Percentiles rank a stretch among this genome's conserved stretches.
Evolutionary conservation across 2,797 vertebrate genomes (phyloP).

Genomic region (Corythornis leucogaster): DNA sequence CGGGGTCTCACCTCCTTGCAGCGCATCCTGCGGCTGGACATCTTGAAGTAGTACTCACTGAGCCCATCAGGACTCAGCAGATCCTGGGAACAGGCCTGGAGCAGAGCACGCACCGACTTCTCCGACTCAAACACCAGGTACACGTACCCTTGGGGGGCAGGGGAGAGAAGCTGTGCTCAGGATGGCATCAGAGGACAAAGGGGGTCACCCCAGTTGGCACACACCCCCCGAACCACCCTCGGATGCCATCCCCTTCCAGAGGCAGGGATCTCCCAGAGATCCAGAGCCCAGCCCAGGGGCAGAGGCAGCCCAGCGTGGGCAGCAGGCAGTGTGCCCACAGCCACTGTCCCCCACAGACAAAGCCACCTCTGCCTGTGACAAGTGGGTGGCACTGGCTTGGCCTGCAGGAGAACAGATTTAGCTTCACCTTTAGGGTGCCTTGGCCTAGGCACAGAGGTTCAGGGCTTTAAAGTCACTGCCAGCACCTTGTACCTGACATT

Average conservation of each 20-base stretch:
- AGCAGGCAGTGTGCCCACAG: fast-evolving
- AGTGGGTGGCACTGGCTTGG: fast-evolving
- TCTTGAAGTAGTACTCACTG: slow-evolving; percentile 97
- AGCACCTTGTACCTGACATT: fast-evolving
- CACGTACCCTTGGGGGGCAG: slow-evolving; percentile 86
- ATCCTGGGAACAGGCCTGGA: slow-evolving; percentile 95
- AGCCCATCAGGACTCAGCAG: slow-evolving; percentile 92
- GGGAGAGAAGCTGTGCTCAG: neutral
- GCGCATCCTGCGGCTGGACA: slow-evolving; percentile 98
- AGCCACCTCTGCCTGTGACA: neutral
- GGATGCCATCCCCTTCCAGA: neutral
- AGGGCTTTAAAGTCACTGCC: neutral
- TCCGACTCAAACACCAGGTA: slow-evolving; percentile 98
- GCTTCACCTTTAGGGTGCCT: neutral
- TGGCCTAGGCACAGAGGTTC: neutral
- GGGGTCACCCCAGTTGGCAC: neutral
- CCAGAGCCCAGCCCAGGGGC: neutral
- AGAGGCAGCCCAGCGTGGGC: fast-evolving
- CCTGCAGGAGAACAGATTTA: neutral
- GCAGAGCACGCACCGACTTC: slow-evolving; percentile 93
- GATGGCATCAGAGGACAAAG: neutral
- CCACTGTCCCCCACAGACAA: fast-evolving
- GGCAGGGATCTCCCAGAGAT: neutral
- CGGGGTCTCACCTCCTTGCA: slow-evolving; percentile 90
- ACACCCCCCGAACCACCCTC: neutral